A percentile compares a stretch with the other conserved stretches of the same genome.
Conservation (phyloP, 92 coral and sea anemone species). For the Hydrozoanthus gracilis region DNA sequence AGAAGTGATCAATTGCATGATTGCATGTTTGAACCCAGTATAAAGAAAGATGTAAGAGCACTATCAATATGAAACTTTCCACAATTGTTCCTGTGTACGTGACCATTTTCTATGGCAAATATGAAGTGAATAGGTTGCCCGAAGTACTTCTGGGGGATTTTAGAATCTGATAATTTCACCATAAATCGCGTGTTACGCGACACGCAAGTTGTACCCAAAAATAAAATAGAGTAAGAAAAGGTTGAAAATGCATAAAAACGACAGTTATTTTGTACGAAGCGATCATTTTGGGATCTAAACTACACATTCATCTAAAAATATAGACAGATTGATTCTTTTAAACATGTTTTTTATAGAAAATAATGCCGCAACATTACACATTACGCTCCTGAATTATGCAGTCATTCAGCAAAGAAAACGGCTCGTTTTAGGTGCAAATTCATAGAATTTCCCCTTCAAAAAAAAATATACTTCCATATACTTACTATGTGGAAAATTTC, state of each 20-base stretch:
- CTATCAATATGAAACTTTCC: slow-evolving; percentile 26
- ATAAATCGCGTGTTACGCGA: slow-evolving; percentile 4
- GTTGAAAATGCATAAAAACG: neutral
- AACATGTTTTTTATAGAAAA: neutral
- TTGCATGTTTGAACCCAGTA: no score
- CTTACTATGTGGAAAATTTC: slow-evolving; percentile 3
- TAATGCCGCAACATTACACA: neutral
- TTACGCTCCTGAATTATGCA: neutral
- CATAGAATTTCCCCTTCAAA: neutral
- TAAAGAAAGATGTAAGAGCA: slow-evolving; percentile 33
- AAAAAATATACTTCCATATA: no score
- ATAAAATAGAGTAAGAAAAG: slow-evolving; percentile 3
- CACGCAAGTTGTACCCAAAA: slow-evolving; percentile 1
- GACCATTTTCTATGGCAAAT: slow-evolving; percentile 10
- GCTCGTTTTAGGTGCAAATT: slow-evolving; percentile 1
- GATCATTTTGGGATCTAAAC: neutral
- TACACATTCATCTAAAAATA: neutral
- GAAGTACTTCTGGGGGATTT: slow-evolving; percentile 10
- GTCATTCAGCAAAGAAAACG: slow-evolving; percentile 7
- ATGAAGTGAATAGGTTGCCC: slow-evolving; percentile 1
- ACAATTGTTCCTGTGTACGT: slow-evolving; percentile 3
- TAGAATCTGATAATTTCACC: slow-evolving; percentile 3
- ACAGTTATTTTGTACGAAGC: neutral
- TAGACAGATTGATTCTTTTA: neutral
- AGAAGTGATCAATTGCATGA: no score